Base-by-base conservation (phyloP, 2,797 vertebrate species). In the Macropodus opercularis region DNA sequence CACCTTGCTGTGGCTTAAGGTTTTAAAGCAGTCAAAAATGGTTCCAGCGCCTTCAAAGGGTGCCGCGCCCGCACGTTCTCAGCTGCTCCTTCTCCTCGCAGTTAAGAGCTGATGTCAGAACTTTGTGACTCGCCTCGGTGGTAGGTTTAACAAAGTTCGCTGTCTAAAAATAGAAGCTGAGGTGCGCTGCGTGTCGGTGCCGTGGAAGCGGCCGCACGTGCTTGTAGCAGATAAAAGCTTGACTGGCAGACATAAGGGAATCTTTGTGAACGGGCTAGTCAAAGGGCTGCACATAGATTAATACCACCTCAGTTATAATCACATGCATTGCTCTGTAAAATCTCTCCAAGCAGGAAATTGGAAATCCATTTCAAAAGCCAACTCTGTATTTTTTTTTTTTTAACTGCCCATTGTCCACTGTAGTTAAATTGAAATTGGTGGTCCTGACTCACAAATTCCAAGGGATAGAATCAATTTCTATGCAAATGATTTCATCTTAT, bases 391-490 rank as follows among this genome's bases (percentile, higher is more conserved):
- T 72, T 81, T 70, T 60, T n/a, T n/a, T n/a, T n/a, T n/a, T n/a
- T 60, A 78, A 84, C 77, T 75, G 56, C 53, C 83, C 84, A 90
- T 89, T 90, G 80, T 86, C 87, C 89, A 72, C 65, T 77, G 69
- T 83, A 65, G 80, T 87, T 86, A 86, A 81, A 88, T 84, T 84
- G 77, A 87, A 89, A 90, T 88, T 84, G 74, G 73, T 67, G 69
- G 70, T 75, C 79, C 80, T 85, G 81, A 61, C 71, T 89, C 83
- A 64, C 81, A 83, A 60, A 87, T 88, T 87, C 76, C 71, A 77
- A 68, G 65, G 81, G 84, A 90, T 88, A 73, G 78, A 92, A 91
- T 93, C 88, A 85, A 93, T 93, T 90, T 92, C 90, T 92, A 92
- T 93, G 92, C 89, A 91, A 92, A 92, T 93, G 64, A 88, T 85